Conservation (phyloP, 2,888 invertebrate species). For the Lepidocyrtinus sp. region DNA sequence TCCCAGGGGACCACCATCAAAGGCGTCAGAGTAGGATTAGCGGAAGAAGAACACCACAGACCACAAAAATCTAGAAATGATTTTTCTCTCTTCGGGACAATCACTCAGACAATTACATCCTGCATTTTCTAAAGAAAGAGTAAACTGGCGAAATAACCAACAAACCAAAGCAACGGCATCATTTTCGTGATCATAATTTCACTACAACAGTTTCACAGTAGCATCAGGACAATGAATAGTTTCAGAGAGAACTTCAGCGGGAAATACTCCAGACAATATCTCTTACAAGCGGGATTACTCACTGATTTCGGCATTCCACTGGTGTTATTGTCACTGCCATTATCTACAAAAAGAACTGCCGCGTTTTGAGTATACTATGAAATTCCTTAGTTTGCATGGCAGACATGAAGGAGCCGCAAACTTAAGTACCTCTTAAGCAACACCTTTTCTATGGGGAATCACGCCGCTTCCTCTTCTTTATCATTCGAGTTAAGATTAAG, state of each 20-base stretch:
- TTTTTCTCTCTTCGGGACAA: conserved; percentile 2
- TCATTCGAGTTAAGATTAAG: conserved; percentile 1
- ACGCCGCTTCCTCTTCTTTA: conserved; percentile 8
- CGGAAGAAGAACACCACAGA: background rate
- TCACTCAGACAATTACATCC: background rate
- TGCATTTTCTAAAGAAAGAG: background rate
- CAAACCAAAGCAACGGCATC: background rate
- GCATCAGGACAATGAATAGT: background rate
- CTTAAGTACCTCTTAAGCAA: conserved; percentile 10
- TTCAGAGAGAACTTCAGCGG: background rate
- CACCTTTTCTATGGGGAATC: background rate
- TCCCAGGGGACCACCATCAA: background rate
- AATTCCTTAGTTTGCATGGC: conserved; percentile 11
- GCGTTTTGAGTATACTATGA: background rate
- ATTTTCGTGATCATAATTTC: too few species aligned
- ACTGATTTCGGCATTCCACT: background rate
- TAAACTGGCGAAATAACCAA: background rate
- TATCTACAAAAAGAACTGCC: background rate
- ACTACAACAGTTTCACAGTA: too few species aligned
- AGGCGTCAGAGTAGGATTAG: conserved; percentile 4
- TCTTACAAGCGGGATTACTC: conserved; percentile 21
- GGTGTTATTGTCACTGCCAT: too few species aligned
- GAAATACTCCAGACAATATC: conserved; percentile 7
- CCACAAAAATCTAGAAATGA: conserved; percentile 1
- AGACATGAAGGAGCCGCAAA: conserved; percentile 53